Percentiles rank a stretch among this genome's conserved stretches.
Conservation (phyloP, 2,888 invertebrate species). For the Chrysolina oricalcia region DNA sequence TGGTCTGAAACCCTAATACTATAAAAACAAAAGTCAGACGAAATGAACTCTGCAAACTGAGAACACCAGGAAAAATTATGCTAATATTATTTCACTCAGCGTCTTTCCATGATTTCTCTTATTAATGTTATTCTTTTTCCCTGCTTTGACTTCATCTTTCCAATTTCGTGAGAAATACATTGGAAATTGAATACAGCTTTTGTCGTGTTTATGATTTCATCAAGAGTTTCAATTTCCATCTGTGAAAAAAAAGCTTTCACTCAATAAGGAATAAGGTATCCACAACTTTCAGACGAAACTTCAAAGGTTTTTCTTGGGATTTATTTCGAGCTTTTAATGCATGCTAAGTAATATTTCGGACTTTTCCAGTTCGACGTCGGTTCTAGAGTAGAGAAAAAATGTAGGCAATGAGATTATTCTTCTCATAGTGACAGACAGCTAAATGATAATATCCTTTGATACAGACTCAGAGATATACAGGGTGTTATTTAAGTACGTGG, state of each 20-base stretch:
- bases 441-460: not conserved
- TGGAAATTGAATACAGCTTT: constrained; percentile 52
- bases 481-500: no score
- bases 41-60: constrained; percentile 9
- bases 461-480: not conserved
- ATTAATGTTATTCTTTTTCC: constrained; percentile 46
- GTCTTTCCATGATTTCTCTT: constrained; percentile 39
- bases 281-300: not conserved
- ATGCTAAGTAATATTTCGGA: not conserved
- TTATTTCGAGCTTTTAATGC: not conserved
- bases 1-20: constrained; percentile 1
- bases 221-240: constrained; percentile 38
- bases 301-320: not conserved
- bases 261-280: constrained; percentile 1
- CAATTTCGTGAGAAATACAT: constrained; percentile 50
- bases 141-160: constrained; percentile 41
- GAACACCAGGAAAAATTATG: constrained; percentile 39
- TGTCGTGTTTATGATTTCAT: constrained; percentile 46
- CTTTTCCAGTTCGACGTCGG: not conserved
- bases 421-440: not conserved
- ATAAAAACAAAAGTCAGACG: constrained; percentile 19
- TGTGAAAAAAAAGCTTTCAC: constrained; percentile 22
- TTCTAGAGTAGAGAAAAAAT: not conserved
- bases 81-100: constrained; percentile 44
- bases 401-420: not conserved